These are phyloP conservation scores for Halocynthia roretzi DNA, from an alignment of 23 tunicate genomes.

Conservation along the genomic window DNA sequence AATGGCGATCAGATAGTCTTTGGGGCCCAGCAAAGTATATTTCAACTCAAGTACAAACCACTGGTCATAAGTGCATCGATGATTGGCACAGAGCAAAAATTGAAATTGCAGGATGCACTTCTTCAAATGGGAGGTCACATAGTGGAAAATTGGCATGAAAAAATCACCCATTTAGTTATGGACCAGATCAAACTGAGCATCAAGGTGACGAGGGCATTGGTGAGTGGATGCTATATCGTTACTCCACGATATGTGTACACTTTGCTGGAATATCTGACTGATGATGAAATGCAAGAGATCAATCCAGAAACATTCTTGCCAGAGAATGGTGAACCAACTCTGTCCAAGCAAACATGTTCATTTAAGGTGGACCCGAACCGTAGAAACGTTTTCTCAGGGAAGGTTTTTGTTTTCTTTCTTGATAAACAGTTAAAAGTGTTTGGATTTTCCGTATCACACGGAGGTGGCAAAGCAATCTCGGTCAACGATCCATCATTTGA, in stretches of 20 bases:
- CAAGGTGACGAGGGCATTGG: conserved; percentile 60
- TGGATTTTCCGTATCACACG: conserved; percentile 9
- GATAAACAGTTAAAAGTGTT: conserved; percentile 39
- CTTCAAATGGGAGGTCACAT: conserved; percentile 32
- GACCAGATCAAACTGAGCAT: conserved; percentile 35
- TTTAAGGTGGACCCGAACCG: conserved; percentile 21
- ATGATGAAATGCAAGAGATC: not conserved
- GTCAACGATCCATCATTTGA: not conserved
- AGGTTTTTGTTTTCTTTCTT: conserved; percentile 41
- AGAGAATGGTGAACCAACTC: conserved; percentile 37
- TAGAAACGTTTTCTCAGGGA: conserved; percentile 29
- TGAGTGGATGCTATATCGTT: conserved; percentile 39
- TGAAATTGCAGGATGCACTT: conserved; percentile 12
- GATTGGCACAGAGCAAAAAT: conserved; percentile 9
- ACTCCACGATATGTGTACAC: conserved; percentile 13
- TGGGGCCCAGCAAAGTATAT: conserved; percentile 50
- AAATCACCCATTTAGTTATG: conserved; percentile 45
- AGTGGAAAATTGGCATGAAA: conserved; percentile 30
- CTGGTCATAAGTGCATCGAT: conserved; percentile 25
- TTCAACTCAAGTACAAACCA: conserved; percentile 9
- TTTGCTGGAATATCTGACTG: not conserved
- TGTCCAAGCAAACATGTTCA: conserved; percentile 23
- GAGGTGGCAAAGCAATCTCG: conserved; percentile 29
- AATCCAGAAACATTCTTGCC: conserved; percentile 31
- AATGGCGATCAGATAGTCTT: conserved; percentile 33